These are phyloP conservation scores for Megalopta genalis DNA, from an alignment of 1,140 invertebrate species.

Conservation along the genomic window DNA sequence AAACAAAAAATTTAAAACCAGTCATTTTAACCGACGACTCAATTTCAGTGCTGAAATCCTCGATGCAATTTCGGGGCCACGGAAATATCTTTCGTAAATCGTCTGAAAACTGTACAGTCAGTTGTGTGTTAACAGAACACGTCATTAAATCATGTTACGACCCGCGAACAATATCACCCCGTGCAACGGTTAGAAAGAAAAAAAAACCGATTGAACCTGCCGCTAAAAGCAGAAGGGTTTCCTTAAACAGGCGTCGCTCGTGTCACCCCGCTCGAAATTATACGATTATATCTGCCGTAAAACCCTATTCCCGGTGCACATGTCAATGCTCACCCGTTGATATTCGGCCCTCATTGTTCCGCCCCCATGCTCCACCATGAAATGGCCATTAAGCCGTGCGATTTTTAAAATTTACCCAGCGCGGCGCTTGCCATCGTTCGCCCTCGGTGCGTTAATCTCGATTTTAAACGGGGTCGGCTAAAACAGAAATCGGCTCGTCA, in stretches of 20 bases:
- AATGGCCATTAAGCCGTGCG: constrained; percentile 72
- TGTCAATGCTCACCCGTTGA: constrained; percentile 62
- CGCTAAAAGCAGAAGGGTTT: constrained; percentile 25
- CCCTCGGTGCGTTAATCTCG: constrained; percentile 58
- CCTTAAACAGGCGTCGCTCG: constrained; percentile 29
- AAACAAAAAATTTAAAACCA: no score
- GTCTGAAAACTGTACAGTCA: background rate
- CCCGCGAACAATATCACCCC: background rate
- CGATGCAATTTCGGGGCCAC: no score
- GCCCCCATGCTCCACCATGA: constrained; percentile 64
- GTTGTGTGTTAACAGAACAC: background rate
- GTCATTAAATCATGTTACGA: constrained; percentile 13
- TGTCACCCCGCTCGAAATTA: constrained; percentile 64
- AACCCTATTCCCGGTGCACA: constrained; percentile 67
- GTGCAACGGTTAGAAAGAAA: background rate
- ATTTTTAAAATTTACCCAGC: constrained; percentile 72
- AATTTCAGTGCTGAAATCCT: no score
- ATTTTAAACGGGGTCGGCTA: constrained; percentile 53
- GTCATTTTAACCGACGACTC: no score
- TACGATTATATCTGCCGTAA: constrained; percentile 73
- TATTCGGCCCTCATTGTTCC: constrained; percentile 61
- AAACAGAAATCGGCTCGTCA: constrained; percentile 1
- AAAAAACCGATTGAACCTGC: constrained; percentile 39
- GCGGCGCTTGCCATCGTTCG: constrained; percentile 4
- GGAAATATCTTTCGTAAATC: no score